Percentiles rank a stretch among this genome's conserved stretches.
phyloP scores from a whole-genome alignment of 1,140 invertebrate species.

The Rhyacophila brunnea region DNA sequence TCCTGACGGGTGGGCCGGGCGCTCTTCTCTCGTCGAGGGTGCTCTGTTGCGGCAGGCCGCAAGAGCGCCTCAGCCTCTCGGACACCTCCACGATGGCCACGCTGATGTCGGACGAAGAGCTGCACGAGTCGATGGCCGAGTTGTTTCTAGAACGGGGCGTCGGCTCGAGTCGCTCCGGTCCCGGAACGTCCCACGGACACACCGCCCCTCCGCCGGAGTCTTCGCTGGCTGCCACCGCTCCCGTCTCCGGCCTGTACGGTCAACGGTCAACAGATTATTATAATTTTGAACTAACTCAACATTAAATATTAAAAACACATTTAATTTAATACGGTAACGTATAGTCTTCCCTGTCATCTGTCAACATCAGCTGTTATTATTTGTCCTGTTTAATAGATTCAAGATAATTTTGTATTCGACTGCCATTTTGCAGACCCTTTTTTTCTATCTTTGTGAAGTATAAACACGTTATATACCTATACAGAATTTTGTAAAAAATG shows the following conservation, averaged over 20 bases:
- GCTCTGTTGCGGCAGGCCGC: slow-evolving; percentile 62
- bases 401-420: too few relatives aligned
- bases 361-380: too few relatives aligned
- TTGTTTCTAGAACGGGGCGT: slow-evolving; percentile 40
- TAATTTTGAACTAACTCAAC: too few relatives aligned
- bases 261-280: too few relatives aligned
- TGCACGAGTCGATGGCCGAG: slow-evolving; percentile 50
- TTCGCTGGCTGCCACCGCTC: slow-evolving; percentile 39
- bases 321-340: too few relatives aligned
- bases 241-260: slow-evolving; percentile 36
- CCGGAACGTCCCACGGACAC: slow-evolving; percentile 34
- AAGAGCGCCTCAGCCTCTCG: slow-evolving; percentile 59
- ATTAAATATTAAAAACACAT: too few relatives aligned
- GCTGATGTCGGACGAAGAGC: slow-evolving; percentile 72
- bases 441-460: too few relatives aligned
- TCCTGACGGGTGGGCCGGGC: slow-evolving; percentile 49
- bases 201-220: slow-evolving; percentile 39
- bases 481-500: too few relatives aligned
- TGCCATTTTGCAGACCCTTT: too few relatives aligned
- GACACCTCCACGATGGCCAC: slow-evolving; percentile 58
- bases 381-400: too few relatives aligned
- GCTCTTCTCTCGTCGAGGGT: slow-evolving; percentile 55
- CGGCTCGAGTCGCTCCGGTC: slow-evolving; percentile 39
- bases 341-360: too few relatives aligned
- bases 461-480: too few relatives aligned